Conservation (phyloP, 2,888 invertebrate species). For the Polymixis flavicincta region DNA sequence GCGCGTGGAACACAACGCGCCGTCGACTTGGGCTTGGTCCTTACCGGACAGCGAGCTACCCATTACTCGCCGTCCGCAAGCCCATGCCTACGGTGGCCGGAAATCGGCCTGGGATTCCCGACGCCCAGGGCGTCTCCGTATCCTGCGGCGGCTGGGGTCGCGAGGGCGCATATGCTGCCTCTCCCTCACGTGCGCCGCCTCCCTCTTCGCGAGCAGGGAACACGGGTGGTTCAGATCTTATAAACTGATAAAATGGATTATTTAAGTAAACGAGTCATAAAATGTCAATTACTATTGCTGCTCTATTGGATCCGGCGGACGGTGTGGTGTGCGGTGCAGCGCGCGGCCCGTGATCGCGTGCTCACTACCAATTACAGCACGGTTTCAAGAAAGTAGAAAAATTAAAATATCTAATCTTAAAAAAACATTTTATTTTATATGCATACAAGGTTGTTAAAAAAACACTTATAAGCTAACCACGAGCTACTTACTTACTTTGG, state of each 20-base stretch:
- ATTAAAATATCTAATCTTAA: conserved; percentile 23
- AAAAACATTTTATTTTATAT: conserved; percentile 26
- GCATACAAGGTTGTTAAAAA: conserved; percentile 1
- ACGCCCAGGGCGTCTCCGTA: too few species aligned
- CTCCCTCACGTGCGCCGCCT: too few species aligned
- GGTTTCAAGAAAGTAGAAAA: conserved; percentile 52
- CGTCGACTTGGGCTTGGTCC: too few species aligned
- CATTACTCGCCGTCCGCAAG: too few species aligned
- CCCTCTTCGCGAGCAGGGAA: too few species aligned
- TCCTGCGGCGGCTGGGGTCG: too few species aligned
- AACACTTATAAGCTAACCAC: background rate
- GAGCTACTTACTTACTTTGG: background rate
- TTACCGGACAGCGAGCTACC: too few species aligned
- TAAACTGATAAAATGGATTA: conserved; percentile 57
- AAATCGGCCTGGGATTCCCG: too few species aligned
- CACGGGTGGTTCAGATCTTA: too few species aligned
- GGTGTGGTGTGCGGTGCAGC: conserved; percentile 5
- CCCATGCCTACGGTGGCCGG: too few species aligned
- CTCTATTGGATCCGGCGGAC: conserved; percentile 59
- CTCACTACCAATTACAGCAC: conserved; percentile 57
- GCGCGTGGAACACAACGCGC: too few species aligned
- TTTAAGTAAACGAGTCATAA: conserved; percentile 65
- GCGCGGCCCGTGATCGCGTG: conserved; percentile 59
- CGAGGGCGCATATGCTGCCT: too few species aligned
- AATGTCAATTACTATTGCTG: conserved; percentile 64